Percentiles rank a stretch among this genome's conserved stretches.
Evolutionary conservation across 2,113 vertebrate genomes (phyloP).

Genomic region (Prolemur simus): DNA sequence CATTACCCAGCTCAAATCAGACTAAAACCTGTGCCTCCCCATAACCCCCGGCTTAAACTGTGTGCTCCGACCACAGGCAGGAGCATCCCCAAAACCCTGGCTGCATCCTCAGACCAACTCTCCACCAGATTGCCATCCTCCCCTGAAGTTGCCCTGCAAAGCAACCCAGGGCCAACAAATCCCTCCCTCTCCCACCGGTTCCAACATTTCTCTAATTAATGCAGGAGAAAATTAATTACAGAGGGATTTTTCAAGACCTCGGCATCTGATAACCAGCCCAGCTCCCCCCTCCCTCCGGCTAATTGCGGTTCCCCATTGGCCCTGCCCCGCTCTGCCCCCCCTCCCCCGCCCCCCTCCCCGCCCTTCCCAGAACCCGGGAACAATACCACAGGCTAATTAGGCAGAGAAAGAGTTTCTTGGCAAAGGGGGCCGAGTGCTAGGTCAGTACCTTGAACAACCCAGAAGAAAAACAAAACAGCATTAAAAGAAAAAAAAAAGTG

Average conservation of each 20-base stretch:
- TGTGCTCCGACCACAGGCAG: neutral
- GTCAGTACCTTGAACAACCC: conserved; percentile 83
- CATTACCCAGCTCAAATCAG: neutral
- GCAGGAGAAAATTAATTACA: conserved; percentile 91
- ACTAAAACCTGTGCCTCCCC: neutral
- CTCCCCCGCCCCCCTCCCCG: neutral
- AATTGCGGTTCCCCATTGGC: conserved; percentile 67
- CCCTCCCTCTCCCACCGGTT: conserved; percentile 40
- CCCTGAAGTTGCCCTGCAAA: conserved; percentile 62
- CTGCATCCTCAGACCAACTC: neutral
- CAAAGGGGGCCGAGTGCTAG: conserved; percentile 72
- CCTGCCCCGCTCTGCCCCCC: conserved; percentile 51
- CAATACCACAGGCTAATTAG: conserved; percentile 80
- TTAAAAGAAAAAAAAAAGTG: conserved; percentile 74
- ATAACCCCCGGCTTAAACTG: neutral
- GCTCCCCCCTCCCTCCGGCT: conserved; percentile 57
- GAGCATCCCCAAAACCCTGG: neutral
- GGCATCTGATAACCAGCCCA: conserved; percentile 73
- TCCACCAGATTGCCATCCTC: conserved; percentile 53
- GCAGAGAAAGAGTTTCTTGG: conserved; percentile 84
- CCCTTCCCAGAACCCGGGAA: conserved; percentile 69
- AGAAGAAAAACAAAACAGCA: conserved; percentile 84
- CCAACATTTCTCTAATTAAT: conserved; percentile 88
- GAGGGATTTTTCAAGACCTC: conserved; percentile 83
- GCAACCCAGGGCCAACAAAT: conserved; percentile 53